phyloP scores from a whole-genome alignment of 1,140 invertebrate species.

The Glossosoma conforme region DNA sequence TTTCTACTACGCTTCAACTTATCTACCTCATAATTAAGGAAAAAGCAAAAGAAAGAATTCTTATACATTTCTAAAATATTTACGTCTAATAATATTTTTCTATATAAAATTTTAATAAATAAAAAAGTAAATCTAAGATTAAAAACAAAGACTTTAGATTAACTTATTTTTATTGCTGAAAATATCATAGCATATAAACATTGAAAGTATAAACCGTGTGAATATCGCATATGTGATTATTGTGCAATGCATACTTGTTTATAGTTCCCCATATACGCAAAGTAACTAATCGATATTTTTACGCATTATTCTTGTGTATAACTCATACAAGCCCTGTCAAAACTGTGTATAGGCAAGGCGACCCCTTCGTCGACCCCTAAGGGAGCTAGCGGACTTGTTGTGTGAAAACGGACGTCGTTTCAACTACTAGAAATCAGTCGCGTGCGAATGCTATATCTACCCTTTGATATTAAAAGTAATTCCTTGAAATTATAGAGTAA shows the following conservation, averaged over 20 bases:
- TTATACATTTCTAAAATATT: too few relatives aligned
- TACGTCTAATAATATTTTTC: too few relatives aligned
- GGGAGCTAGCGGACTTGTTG: constrained; percentile 12
- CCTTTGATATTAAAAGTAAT: constrained; percentile 24
- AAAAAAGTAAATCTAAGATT: too few relatives aligned
- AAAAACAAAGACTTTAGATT: too few relatives aligned
- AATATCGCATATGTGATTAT: constrained; percentile 15
- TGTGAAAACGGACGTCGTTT: constrained; percentile 8
- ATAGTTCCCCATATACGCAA: constrained; percentile 22
- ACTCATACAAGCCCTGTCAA: constrained; percentile 23
- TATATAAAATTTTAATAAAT: too few relatives aligned
- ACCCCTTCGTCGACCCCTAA: constrained; percentile 3
- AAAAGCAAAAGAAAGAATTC: too few relatives aligned
- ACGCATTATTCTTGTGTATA: constrained; percentile 21
- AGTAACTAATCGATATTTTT: constrained; percentile 30
- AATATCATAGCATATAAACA: too few relatives aligned
- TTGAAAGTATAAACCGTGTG: background rate
- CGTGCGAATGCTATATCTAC: constrained; percentile 23
- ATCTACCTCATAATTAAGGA: too few relatives aligned
- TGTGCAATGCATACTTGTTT: constrained; percentile 19
- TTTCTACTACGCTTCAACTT: too few relatives aligned
- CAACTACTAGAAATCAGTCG: constrained; percentile 22
- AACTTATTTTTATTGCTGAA: too few relatives aligned
- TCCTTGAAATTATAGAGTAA: constrained; percentile 18
- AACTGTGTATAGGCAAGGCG: constrained; percentile 27